These are phyloP conservation scores for Magallana gigas DNA, from an alignment of 1,140 invertebrate genomes.

Conservation along the genomic window DNA sequence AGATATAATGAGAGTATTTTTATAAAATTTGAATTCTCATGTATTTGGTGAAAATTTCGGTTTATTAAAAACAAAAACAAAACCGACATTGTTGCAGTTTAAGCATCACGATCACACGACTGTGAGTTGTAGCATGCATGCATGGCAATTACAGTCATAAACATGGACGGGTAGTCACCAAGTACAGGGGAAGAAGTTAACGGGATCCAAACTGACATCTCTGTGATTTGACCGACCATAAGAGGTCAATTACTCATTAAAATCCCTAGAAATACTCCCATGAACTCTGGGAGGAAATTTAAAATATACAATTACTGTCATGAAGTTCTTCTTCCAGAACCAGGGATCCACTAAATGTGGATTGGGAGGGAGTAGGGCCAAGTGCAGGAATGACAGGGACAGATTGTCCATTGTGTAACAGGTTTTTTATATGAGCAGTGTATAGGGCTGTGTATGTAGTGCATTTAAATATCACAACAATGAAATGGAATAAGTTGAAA, in stretches of 20 bases:
- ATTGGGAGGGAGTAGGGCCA: neutral
- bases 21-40: too few species aligned
- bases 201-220: neutral
- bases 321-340: slow-evolving; percentile 21
- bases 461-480: slow-evolving; percentile 32
- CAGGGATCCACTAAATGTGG: neutral
- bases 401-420: too few species aligned
- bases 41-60: too few species aligned
- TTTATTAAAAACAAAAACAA: too few species aligned
- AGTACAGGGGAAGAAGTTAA: neutral
- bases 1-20: too few species aligned
- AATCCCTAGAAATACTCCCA: neutral
- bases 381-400: neutral
- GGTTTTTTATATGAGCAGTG: neutral
- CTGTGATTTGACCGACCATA: slow-evolving; percentile 17
- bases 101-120: too few species aligned
- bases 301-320: slow-evolving; percentile 34
- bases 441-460: neutral
- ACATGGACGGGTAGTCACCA: neutral
- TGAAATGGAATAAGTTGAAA: neutral
- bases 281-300: neutral
- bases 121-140: too few species aligned
- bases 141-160: too few species aligned
- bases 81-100: too few species aligned
- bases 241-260: slow-evolving; percentile 18